phyloP scores from a whole-genome alignment of 35 echinoderm and acorn worm species.

The Amphiura filiformis region DNA sequence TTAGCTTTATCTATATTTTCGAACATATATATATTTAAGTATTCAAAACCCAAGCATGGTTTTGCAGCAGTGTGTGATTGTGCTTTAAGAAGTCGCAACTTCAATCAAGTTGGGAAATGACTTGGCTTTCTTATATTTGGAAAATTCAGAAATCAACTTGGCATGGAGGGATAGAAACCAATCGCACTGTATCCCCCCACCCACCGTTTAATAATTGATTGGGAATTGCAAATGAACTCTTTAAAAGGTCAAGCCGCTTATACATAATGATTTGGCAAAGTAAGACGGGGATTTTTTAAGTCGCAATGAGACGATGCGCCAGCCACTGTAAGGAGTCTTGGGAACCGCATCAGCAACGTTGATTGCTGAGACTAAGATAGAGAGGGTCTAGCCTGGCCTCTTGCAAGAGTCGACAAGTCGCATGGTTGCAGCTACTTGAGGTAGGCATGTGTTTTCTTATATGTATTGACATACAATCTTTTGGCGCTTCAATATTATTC shows the following conservation, averaged over 20 bases:
- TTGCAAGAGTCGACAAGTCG: not conserved
- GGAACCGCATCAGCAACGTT: not conserved
- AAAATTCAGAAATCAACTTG: not conserved
- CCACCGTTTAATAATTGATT: not conserved
- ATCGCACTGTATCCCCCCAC: not conserved
- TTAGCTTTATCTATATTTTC: too few relatives aligned
- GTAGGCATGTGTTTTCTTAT: not conserved
- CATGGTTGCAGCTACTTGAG: not conserved
- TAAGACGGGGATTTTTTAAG: not conserved
- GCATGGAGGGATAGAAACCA: not conserved
- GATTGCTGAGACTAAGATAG: not conserved
- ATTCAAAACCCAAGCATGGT: too few relatives aligned
- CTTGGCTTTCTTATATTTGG: not conserved
- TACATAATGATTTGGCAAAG: not conserved
- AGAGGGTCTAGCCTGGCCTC: not conserved
- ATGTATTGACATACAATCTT: too few relatives aligned
- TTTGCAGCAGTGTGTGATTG: too few relatives aligned
- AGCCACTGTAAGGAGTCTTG: not conserved
- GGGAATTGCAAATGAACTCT: not conserved
- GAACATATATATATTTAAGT: too few relatives aligned
- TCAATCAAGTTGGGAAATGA: not conserved
- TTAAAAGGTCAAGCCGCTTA: conserved; percentile 7
- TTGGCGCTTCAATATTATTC: too few relatives aligned
- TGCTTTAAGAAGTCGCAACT: too few relatives aligned
- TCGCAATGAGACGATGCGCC: not conserved